These are phyloP conservation scores for Pipistrellus nathusii DNA, from an alignment of 2,797 vertebrate genomes.

Conservation along the genomic window DNA sequence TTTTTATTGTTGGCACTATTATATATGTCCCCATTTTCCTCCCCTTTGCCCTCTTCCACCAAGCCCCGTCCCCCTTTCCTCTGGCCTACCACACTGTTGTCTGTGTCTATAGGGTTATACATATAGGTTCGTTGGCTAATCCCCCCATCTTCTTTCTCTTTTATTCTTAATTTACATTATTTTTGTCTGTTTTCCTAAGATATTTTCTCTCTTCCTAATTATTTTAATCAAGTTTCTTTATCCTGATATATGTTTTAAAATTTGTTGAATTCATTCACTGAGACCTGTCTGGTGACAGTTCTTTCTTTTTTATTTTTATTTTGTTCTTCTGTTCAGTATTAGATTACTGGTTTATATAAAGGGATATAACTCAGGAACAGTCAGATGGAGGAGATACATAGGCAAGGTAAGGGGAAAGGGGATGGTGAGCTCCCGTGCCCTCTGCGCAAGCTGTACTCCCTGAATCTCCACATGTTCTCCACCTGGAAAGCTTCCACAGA, in stretches of 20 bases:
- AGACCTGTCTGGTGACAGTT: slow-evolving; percentile 75
- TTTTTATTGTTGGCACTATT: neutral
- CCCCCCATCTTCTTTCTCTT: neutral
- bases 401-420: neutral
- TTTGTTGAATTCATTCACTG: slow-evolving; percentile 58
- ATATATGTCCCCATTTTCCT: neutral
- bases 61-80: neutral
- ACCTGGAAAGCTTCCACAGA: neutral
- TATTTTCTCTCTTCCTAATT: slow-evolving; percentile 55
- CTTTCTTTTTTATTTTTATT: slow-evolving; percentile 63
- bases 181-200: slow-evolving; percentile 33
- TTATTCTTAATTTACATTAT: slow-evolving; percentile 59
- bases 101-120: neutral
- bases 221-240: slow-evolving; percentile 36
- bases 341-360: neutral
- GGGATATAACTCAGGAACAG: neutral
- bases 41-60: neutral
- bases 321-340: slow-evolving; percentile 69
- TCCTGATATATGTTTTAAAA: slow-evolving; percentile 37
- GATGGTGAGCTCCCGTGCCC: neutral
- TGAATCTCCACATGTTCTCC: neutral
- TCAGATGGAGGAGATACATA: neutral
- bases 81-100: neutral
- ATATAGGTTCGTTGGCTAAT: neutral
- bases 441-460: neutral